Percentiles rank a stretch among this genome's conserved stretches.
These are phyloP conservation scores for Ornithoptera alexandrae DNA, from an alignment of 2,888 invertebrate species.

Conservation along the genomic window DNA sequence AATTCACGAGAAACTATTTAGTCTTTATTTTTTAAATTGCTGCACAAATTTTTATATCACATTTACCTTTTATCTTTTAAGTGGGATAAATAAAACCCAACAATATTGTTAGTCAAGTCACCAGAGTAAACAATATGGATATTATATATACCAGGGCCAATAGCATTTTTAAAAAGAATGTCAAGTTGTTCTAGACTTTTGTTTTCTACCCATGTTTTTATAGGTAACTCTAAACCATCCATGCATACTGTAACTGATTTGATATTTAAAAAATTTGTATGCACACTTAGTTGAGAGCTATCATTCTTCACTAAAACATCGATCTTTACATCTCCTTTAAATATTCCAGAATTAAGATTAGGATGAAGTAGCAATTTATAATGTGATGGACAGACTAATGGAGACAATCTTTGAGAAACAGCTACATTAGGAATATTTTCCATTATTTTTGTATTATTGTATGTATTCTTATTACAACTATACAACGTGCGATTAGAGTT, in stretches of 20 bases:
- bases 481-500: conserved; percentile 1
- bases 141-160: conserved; percentile 66
- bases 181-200: conserved; percentile 59
- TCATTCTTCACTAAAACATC: conserved; percentile 57
- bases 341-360: conserved; percentile 51
- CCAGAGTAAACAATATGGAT: conserved; percentile 83
- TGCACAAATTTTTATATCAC: too few species aligned
- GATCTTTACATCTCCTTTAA: conserved; percentile 61
- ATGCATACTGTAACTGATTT: conserved; percentile 55
- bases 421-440: conserved; percentile 42
- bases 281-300: conserved; percentile 74
- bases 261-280: conserved; percentile 80
- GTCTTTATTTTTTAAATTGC: too few species aligned
- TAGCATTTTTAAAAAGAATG: conserved; percentile 50
- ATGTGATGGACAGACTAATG: conserved; percentile 55
- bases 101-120: conserved; percentile 82
- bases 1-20: too few species aligned
- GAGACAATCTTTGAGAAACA: conserved; percentile 55
- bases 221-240: conserved; percentile 44
- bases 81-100: conserved; percentile 86
- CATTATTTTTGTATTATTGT: conserved; percentile 36
- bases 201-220: conserved; percentile 54
- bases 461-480: neutral
- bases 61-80: conserved; percentile 77
- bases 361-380: conserved; percentile 61